A percentile compares a stretch with the other conserved stretches of the same genome.
These are phyloP conservation scores for Excalfactoria chinensis DNA, from an alignment of 2,113 vertebrate species.

Conservation along the genomic window DNA sequence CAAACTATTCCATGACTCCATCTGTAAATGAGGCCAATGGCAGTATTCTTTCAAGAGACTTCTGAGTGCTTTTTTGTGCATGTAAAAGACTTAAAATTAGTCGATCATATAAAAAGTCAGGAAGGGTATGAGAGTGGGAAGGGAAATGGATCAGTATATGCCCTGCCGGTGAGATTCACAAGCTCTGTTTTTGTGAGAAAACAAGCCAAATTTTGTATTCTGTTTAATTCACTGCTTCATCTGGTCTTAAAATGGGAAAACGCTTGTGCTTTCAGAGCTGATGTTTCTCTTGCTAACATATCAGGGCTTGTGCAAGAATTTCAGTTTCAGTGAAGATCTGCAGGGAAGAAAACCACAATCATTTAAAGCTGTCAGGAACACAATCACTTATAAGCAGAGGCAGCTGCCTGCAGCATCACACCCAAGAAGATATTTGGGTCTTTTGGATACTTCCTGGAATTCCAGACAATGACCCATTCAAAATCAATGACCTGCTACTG, in stretches of 20 bases:
- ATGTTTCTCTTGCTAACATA: neutral
- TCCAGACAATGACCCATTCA: neutral
- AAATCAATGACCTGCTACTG: neutral
- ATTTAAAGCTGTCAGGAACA: constrained; percentile 32
- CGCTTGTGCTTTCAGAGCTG: neutral
- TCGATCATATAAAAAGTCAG: neutral
- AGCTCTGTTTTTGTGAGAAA: neutral
- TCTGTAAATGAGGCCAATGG: neutral
- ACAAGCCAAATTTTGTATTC: neutral
- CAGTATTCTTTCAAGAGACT: neutral
- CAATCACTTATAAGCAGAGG: neutral
- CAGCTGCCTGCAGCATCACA: neutral
- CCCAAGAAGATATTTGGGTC: neutral
- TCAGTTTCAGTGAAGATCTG: neutral
- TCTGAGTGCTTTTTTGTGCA: neutral
- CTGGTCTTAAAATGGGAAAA: neutral
- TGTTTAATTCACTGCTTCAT: neutral
- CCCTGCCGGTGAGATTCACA: neutral
- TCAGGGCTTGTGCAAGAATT: constrained; percentile 6
- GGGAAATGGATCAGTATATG: neutral
- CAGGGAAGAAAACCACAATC: constrained; percentile 27
- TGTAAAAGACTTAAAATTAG: neutral
- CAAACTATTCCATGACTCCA: neutral
- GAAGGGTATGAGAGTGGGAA: neutral
- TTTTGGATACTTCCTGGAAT: neutral